A percentile compares a stretch with the other conserved stretches of the same genome.
Evolutionary conservation across 2,797 vertebrate genomes (phyloP).

Genomic region (Peromyscus attwateri): DNA sequence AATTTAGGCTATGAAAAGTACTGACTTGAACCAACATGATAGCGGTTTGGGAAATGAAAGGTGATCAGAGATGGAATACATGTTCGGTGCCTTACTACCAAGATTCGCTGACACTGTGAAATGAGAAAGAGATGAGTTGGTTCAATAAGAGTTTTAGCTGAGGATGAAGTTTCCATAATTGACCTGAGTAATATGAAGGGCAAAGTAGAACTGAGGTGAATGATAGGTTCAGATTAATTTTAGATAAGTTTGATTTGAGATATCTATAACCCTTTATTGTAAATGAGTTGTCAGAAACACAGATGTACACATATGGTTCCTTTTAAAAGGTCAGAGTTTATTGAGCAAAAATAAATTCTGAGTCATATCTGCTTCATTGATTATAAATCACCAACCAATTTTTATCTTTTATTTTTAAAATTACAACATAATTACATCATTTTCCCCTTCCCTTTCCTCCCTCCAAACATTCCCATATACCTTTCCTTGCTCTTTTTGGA

Average conservation of each 20-base stretch:
- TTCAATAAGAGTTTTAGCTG: background rate
- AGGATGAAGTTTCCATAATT: background rate
- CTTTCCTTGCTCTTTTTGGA: background rate
- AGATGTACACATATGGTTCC: background rate
- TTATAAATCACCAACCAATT: background rate
- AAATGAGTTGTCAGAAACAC: background rate
- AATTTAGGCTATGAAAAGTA: background rate
- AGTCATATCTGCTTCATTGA: background rate
- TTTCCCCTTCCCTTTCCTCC: background rate
- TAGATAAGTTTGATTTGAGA: background rate
- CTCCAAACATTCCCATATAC: background rate
- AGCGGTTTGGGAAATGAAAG: background rate
- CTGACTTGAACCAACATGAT: background rate
- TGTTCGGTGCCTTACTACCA: background rate
- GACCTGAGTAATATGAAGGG: background rate
- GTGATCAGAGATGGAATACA: background rate
- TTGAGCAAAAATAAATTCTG: background rate
- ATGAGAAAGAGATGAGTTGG: background rate
- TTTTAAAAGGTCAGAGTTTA: background rate
- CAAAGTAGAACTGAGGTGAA: accelerated
- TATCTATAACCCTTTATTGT: background rate
- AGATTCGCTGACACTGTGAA: background rate
- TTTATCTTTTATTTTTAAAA: background rate
- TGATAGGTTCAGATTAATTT: background rate
- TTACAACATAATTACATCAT: background rate